Percentiles rank a stretch among this genome's conserved stretches.
phyloP scores from a whole-genome alignment of 2,888 invertebrate species.

The Drosophila basisetae region DNA sequence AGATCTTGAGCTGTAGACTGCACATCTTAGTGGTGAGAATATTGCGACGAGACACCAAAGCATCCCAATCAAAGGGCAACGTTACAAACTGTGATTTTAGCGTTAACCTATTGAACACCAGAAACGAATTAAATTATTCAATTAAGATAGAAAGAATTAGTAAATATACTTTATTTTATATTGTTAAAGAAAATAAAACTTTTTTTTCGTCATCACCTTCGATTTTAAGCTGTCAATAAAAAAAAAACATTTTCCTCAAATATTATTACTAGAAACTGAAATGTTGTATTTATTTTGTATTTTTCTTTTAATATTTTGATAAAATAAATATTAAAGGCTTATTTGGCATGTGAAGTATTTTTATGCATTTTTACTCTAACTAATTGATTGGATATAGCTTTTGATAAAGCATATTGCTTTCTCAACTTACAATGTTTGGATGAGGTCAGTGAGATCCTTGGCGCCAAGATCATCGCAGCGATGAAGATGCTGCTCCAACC shows the following conservation, averaged over 20 bases:
- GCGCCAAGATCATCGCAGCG: slow-evolving; percentile 83
- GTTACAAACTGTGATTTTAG: slow-evolving; percentile 45
- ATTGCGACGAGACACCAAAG: slow-evolving; percentile 74
- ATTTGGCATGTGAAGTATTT: no score
- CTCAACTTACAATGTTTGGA: slow-evolving; percentile 69
- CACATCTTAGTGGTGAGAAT: slow-evolving; percentile 84
- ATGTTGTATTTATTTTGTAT: not conserved
- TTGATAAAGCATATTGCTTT: not conserved
- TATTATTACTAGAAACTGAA: not conserved
- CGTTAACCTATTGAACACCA: slow-evolving; percentile 31
- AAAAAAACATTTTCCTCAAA: not conserved
- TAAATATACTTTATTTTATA: not conserved
- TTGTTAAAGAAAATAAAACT: not conserved
- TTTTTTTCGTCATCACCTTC: not conserved
- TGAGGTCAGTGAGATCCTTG: slow-evolving; percentile 66
- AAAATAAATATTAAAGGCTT: not conserved
- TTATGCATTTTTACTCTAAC: not conserved
- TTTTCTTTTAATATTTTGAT: not conserved
- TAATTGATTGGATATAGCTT: not conserved
- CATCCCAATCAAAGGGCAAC: slow-evolving; percentile 59
- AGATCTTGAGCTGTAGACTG: slow-evolving; percentile 86
- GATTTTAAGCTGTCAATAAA: no score
- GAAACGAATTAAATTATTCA: not conserved
- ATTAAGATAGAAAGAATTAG: not conserved
- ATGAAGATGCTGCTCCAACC: slow-evolving; percentile 89